Conservation (phyloP, 2,113 vertebrate species). For the human region DNA sequence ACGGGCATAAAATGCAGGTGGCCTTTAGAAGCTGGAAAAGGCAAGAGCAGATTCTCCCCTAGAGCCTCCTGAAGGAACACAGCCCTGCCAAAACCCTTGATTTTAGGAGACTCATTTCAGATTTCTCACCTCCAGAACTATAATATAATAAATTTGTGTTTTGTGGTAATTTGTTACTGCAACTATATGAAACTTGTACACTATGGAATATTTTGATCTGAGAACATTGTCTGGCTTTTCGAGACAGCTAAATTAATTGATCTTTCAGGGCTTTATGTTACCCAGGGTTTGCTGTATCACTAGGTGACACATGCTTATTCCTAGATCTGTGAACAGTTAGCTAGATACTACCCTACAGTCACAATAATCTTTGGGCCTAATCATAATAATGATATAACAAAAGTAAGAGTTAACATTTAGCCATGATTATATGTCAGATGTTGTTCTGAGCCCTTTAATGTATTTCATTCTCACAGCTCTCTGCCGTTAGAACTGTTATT, state of each 20-base stretch:
- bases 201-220: background rate
- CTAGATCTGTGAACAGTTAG: background rate
- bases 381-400: background rate
- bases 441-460: background rate
- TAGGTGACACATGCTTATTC: background rate
- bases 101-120: background rate
- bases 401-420: background rate
- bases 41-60: background rate
- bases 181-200: background rate
- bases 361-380: background rate
- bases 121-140: background rate
- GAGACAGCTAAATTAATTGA: background rate
- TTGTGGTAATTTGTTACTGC: background rate
- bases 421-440: background rate
- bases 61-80: background rate
- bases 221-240: background rate
- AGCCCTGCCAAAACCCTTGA: background rate
- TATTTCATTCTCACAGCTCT: background rate
- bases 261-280: background rate
- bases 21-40: background rate
- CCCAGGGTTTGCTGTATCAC: background rate
- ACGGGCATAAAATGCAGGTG: accelerated
- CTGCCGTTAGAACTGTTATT: background rate
- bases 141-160: background rate
- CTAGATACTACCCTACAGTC: background rate